Conservation (phyloP, 2,113 vertebrate species). For the Callopanchax toddi region DNA sequence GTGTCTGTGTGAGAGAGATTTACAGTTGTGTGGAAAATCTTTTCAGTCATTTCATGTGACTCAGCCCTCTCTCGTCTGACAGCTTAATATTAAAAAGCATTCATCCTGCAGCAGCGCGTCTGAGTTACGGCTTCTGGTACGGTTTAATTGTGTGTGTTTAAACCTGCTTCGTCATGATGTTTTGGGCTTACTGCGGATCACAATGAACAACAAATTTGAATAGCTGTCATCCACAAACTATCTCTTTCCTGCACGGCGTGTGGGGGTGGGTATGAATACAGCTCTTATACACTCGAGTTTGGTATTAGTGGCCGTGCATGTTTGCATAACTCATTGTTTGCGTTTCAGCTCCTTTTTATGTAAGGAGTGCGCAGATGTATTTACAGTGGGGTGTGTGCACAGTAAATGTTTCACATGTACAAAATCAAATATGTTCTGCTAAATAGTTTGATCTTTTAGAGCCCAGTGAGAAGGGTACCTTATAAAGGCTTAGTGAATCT, state of each 20-base stretch:
- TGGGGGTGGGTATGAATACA: slow-evolving; percentile 13
- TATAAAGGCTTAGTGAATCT: not conserved
- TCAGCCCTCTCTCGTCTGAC: slow-evolving; percentile 47
- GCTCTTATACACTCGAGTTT: slow-evolving; percentile 30
- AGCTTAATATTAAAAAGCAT: slow-evolving; percentile 66
- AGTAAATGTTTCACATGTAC: not conserved
- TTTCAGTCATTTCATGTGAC: slow-evolving; percentile 59
- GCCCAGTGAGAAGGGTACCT: too few relatives aligned
- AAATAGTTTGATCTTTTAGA: too few relatives aligned
- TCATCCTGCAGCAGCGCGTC: slow-evolving; percentile 49
- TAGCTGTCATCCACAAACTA: slow-evolving; percentile 48
- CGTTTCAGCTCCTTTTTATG: slow-evolving; percentile 14
- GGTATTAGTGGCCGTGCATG: not conserved
- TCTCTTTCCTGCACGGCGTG: slow-evolving; percentile 11
- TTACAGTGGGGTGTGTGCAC: not conserved
- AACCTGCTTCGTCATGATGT: slow-evolving; percentile 64
- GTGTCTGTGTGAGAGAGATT: slow-evolving; percentile 4
- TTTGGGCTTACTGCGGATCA: slow-evolving; percentile 59
- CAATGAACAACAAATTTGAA: slow-evolving; percentile 60
- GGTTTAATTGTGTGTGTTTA: slow-evolving; percentile 40
- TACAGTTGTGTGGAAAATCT: slow-evolving; percentile 32
- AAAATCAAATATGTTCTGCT: not conserved
- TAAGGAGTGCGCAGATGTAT: not conserved
- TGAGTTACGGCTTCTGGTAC: slow-evolving; percentile 49
- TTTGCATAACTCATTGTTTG: slow-evolving; percentile 17